Base-by-base conservation (phyloP, 2,888 invertebrate genomes). In the Netelia virgata region DNA sequence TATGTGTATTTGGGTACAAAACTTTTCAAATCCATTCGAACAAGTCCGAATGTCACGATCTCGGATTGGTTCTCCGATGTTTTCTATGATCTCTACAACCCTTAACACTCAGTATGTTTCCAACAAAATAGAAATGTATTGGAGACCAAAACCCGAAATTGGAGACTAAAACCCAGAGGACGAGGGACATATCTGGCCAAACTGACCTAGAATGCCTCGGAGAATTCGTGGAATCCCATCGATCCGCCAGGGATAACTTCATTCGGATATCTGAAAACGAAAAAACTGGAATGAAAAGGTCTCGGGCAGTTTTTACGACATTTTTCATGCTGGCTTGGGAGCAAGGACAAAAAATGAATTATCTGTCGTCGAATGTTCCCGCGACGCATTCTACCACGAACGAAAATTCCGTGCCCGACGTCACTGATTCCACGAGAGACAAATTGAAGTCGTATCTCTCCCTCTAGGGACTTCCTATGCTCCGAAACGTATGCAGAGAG, bases 171-270 rank as follows among this genome's bases (percentile, higher is more conserved):
- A 36, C 6, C 6, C 36, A 36, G 6, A 36, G 36, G 36, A 36
- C 36, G 6, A 36, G 36, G 36, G 36, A 6, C 36, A 36, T 36
- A 36, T 36, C 36, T 36, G 36, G 6, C 36, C 5, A 36, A 36
- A 36, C 8, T 36, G 36, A 36, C 36, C 36, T 36, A 36, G 36
- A 36, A 36, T 36, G 6, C 36, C 36, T 36, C 36, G 36, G 11
- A 64, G 50, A 61, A 61, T 41, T n/a, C 61, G 47, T 47, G 36
- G 43, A 59, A 61, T 47, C 23, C 61, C 77, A 77, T 77, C 61
- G 69, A 77, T 77, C 53, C 50, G 14, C 69, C 69, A 53, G 9
- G 10, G 53, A 53, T 53, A 69, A 69, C 69, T 69, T 69, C 53
- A 69, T 69, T 23, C 69, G 50, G 53, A 53, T 69, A 28, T 28